Conservation (phyloP, 2,888 invertebrate genomes). For the Himalopsyche kuldschensis region DNA sequence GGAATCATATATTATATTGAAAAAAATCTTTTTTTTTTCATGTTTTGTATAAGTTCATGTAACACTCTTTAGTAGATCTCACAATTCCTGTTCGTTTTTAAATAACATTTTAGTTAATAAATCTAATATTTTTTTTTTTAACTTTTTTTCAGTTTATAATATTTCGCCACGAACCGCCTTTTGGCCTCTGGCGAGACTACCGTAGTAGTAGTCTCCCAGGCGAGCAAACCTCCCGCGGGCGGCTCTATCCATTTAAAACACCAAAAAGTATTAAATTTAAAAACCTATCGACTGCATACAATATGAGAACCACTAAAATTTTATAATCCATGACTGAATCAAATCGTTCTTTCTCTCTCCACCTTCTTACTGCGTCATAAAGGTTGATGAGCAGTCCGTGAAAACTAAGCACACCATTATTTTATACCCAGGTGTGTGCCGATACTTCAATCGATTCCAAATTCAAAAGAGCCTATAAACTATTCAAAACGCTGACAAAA, state of each 20-base stretch:
- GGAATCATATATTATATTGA: no score
- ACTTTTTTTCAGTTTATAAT: background rate
- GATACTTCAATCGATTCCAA: background rate
- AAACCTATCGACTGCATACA: background rate
- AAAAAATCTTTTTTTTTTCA: no score
- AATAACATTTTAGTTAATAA: no score
- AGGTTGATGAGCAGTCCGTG: background rate
- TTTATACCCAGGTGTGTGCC: background rate
- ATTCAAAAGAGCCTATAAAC: background rate
- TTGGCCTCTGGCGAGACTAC: background rate
- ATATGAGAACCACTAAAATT: background rate
- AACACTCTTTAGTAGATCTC: no score
- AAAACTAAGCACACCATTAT: background rate
- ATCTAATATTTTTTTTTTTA: no score
- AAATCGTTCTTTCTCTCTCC: background rate
- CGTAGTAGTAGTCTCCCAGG: background rate
- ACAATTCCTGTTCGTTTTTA: no score
- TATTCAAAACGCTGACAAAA: background rate
- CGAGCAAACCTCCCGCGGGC: background rate
- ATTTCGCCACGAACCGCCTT: background rate
- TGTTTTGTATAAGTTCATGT: no score
- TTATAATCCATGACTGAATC: background rate
- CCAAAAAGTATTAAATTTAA: background rate
- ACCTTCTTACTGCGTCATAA: background rate
- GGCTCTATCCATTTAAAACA: background rate